A percentile compares a stretch with the other conserved stretches of the same genome.
Evolutionary conservation across 1,140 invertebrate species (phyloP).

Genomic region (Leptestheria dahalacensis): DNA sequence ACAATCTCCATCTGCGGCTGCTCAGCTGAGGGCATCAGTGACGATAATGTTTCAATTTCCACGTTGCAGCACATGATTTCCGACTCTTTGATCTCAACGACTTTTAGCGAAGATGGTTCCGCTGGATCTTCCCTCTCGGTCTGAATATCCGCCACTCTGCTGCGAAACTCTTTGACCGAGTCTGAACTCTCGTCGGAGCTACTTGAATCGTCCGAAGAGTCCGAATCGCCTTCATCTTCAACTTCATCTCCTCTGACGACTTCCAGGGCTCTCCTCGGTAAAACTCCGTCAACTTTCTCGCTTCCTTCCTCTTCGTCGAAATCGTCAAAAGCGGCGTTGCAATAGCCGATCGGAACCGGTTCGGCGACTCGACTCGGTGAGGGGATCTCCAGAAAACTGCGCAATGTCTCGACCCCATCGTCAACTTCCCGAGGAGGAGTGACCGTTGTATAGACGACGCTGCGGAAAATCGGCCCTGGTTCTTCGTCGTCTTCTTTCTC

Average conservation of each 20-base stretch:
- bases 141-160: not conserved
- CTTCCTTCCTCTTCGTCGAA: slow-evolving; percentile 12
- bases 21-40: slow-evolving; percentile 11
- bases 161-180: not conserved
- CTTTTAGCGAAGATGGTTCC: not conserved
- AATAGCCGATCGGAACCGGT: slow-evolving; percentile 25
- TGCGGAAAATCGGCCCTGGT: slow-evolving; percentile 4
- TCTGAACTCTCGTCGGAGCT: not conserved
- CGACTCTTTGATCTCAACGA: slow-evolving; percentile 3
- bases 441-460: slow-evolving; percentile 1
- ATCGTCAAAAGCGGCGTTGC: slow-evolving; percentile 30
- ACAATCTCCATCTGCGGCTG: slow-evolving; percentile 13
- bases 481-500: not conserved
- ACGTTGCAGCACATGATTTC: slow-evolving; percentile 9
- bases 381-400: not conserved
- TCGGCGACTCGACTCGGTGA: not conserved
- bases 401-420: not conserved
- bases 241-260: not conserved
- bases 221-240: not conserved
- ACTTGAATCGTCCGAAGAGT: not conserved
- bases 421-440: not conserved
- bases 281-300: not conserved
- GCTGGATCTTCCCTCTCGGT: not conserved
- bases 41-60: slow-evolving; percentile 9
- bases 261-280: slow-evolving; percentile 2